These are phyloP conservation scores for Microtus richardsoni DNA, from an alignment of 2,113 vertebrate genomes.

Conservation along the genomic window DNA sequence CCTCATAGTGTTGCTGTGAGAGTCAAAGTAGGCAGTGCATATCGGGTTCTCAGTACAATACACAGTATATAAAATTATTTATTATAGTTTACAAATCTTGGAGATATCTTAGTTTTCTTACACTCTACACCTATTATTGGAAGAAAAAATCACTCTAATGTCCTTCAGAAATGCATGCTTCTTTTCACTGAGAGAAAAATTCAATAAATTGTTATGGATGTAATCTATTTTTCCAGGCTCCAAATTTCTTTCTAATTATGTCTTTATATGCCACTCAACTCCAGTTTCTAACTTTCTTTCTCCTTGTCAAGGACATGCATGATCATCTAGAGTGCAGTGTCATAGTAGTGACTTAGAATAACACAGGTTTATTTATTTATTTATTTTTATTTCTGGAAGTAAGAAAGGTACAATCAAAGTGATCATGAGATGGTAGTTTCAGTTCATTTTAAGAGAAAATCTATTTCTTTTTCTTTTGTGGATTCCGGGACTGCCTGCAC, in stretches of 20 bases:
- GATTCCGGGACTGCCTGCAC: neutral
- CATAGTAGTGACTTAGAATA: neutral
- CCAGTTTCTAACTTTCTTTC: neutral
- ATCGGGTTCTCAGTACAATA: neutral
- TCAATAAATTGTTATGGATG: neutral
- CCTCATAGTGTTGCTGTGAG: neutral
- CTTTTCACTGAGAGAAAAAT: slow-evolving; percentile 1
- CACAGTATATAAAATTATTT: neutral
- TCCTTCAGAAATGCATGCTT: neutral
- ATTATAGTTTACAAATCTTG: neutral
- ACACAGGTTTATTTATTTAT: neutral
- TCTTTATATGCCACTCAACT: neutral
- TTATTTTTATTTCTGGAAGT: neutral
- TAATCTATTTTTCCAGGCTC: neutral
- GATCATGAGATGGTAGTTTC: neutral
- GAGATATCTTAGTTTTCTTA: neutral
- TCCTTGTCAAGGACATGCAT: neutral
- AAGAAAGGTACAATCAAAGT: neutral
- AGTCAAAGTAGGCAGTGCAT: neutral
- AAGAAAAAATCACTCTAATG: neutral
- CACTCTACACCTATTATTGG: neutral
- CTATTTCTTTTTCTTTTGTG: neutral
- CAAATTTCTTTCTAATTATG: slow-evolving; percentile 12
- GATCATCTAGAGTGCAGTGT: neutral
- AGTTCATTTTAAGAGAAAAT: neutral